A percentile compares a stretch with the other conserved stretches of the same genome.
Conservation (phyloP, 92 coral and sea anemone species). For the Hydrozoanthus gracilis region DNA sequence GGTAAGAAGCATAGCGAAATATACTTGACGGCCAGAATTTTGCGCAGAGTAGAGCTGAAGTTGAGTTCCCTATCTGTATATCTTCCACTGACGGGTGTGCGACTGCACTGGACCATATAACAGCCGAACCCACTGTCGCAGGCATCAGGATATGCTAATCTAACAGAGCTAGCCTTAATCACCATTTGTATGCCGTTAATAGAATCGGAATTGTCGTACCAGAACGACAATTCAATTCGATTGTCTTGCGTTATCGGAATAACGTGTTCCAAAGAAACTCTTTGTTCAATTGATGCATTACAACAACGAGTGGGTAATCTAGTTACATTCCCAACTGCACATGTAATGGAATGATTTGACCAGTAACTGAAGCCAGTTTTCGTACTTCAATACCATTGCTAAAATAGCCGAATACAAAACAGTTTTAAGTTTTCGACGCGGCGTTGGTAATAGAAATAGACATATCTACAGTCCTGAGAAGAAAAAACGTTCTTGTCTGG, state of each 20-base stretch:
- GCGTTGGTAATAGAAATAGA: conserved; percentile 49
- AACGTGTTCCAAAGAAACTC: conserved; percentile 60
- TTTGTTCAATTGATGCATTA: conserved; percentile 54
- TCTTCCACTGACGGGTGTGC: too few relatives aligned
- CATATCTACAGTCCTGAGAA: conserved; percentile 60
- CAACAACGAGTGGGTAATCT: conserved; percentile 57
- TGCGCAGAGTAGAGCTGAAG: too few relatives aligned
- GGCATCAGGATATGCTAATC: conserved; percentile 2
- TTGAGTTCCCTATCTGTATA: too few relatives aligned
- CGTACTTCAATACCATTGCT: conserved; percentile 8
- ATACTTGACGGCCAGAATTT: too few relatives aligned
- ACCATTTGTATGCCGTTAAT: neutral
- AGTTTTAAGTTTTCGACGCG: conserved; percentile 54
- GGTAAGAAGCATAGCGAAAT: too few relatives aligned
- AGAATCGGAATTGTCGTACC: conserved; percentile 37
- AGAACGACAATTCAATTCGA: conserved; percentile 48
- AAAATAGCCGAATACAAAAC: conserved; percentile 35
- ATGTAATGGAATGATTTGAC: conserved; percentile 64
- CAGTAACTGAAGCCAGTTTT: conserved; percentile 57
- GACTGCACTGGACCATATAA: neutral
- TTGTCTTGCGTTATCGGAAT: conserved; percentile 34
- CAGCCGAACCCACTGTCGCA: neutral
- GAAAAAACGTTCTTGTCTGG: conserved; percentile 35
- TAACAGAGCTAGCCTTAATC: neutral
- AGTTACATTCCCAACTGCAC: conserved; percentile 68